Evolutionary conservation across 1,140 invertebrate species (phyloP).

Genomic region (Drosophila micromelanica): DNA sequence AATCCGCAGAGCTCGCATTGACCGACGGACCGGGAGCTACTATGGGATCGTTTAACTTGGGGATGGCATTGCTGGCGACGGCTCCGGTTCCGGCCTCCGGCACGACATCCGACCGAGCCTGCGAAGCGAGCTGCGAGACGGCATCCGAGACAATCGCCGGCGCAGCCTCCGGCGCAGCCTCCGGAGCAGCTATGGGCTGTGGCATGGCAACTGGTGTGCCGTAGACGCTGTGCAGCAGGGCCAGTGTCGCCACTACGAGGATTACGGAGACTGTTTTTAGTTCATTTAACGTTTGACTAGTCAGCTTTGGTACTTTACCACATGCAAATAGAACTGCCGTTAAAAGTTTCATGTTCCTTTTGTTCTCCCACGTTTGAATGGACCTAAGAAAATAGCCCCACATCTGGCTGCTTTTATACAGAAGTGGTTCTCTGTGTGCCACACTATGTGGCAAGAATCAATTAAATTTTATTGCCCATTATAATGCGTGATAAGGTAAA

Average conservation of each 20-base stretch:
- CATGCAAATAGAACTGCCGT: slow-evolving; percentile 55
- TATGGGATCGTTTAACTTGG: no score
- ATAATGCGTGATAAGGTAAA: slow-evolving; percentile 33
- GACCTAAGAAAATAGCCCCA: neutral
- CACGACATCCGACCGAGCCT: no score
- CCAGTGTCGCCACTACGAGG: slow-evolving; percentile 55
- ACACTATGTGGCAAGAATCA: slow-evolving; percentile 37
- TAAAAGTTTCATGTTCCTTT: slow-evolving; percentile 54
- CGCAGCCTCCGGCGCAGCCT: no score
- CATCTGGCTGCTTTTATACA: slow-evolving; percentile 50
- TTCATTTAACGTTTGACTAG: slow-evolving; percentile 36
- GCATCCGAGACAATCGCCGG: no score
- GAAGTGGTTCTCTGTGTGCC: neutral
- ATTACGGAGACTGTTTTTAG: slow-evolving; percentile 52
- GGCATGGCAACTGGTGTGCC: slow-evolving; percentile 10
- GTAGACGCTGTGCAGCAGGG: slow-evolving; percentile 50
- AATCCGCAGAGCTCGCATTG: no score
- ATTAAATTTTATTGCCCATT: slow-evolving; percentile 32
- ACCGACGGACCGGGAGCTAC: no score
- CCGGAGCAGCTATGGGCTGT: no score
- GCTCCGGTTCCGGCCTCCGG: no score
- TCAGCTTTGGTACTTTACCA: slow-evolving; percentile 47
- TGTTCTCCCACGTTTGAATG: neutral
- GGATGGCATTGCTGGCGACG: no score
- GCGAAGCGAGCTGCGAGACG: no score